phyloP scores from a whole-genome alignment of 1,140 invertebrate genomes.

The Macrobrachium nipponense region DNA sequence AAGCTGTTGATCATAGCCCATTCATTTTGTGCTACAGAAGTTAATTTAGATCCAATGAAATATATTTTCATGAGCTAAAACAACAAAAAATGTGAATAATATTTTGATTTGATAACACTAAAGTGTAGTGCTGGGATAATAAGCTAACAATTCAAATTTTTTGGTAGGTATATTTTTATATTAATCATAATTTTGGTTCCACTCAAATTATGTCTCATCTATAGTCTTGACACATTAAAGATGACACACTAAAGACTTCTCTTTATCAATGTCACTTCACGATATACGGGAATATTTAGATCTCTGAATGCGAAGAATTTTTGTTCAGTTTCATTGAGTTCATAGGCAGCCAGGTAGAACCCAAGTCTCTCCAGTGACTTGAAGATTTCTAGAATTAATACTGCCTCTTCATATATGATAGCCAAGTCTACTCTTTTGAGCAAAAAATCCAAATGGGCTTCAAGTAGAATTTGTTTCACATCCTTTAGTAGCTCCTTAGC shows the following conservation, averaged over 20 bases:
- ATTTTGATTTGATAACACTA: no score
- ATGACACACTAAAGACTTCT: background rate
- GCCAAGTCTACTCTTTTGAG: background rate
- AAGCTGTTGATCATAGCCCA: no score
- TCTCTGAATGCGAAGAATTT: background rate
- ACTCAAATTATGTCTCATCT: no score
- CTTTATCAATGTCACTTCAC: conserved; percentile 39
- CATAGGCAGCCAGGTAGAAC: conserved; percentile 35
- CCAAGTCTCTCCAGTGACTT: conserved; percentile 22
- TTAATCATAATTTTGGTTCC: no score
- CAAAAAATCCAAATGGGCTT: conserved; percentile 43
- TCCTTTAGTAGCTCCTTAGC: conserved; percentile 9
- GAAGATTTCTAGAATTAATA: background rate
- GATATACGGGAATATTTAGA: conserved; percentile 17
- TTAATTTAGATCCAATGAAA: no score
- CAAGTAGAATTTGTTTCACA: conserved; percentile 37
- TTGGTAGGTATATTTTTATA: no score
- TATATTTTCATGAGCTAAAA: no score
- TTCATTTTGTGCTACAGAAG: no score
- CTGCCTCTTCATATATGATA: background rate
- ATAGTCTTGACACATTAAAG: no score
- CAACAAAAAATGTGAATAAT: no score
- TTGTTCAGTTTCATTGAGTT: conserved; percentile 41
- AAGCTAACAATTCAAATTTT: no score
- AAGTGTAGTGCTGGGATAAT: no score